Base-by-base conservation (phyloP, 2,888 invertebrate genomes). In the Apeira syringaria region DNA sequence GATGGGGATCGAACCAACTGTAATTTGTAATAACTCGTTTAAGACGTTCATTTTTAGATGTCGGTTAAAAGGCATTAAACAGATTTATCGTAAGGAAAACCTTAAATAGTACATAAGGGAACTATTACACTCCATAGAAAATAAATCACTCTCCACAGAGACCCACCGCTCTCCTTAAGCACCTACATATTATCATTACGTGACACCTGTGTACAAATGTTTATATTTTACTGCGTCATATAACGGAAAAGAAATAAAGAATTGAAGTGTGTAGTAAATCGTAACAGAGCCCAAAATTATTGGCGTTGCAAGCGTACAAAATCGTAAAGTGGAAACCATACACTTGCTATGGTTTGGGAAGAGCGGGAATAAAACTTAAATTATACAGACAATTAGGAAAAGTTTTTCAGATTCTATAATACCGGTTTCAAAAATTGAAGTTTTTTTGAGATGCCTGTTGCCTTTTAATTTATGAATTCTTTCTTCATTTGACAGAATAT, bases 311-410 rank as follows among this genome's bases (percentile, higher is more conserved):
- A 39, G 43, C 38, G 43, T 39, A 39, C 37, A 29, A 39, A 43
- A 48, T 48, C 47, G 43, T 48, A 48, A 47, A 47, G 38, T 41
- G 42, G 38, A 47, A 39, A 35, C 26, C 36, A 29, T 6, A 3
- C 6, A 20, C 20, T 6, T 7, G 6, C 5, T 7, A n/a, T n/a
- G n/a, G n/a, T n/a, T n/a, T n/a, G n/a, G n/a, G n/a, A n/a, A n/a
- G n/a, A n/a, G n/a, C n/a, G n/a, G n/a, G n/a, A n/a, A n/a, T n/a
- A n/a, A n/a, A n/a, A n/a, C n/a, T n/a, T n/a, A n/a, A n/a, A n/a
- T n/a, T n/a, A n/a, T n/a, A n/a, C n/a, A n/a, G n/a, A n/a, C n/a
- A n/a, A n/a, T n/a, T n/a, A n/a, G n/a, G n/a, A n/a, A n/a, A n/a
- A n/a, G n/a, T n/a, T n/a, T n/a, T n/a, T n/a, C n/a, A n/a, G n/a